Evolutionary conservation across 1,140 invertebrate genomes (phyloP).

Genomic region (Drosophila hydei): DNA sequence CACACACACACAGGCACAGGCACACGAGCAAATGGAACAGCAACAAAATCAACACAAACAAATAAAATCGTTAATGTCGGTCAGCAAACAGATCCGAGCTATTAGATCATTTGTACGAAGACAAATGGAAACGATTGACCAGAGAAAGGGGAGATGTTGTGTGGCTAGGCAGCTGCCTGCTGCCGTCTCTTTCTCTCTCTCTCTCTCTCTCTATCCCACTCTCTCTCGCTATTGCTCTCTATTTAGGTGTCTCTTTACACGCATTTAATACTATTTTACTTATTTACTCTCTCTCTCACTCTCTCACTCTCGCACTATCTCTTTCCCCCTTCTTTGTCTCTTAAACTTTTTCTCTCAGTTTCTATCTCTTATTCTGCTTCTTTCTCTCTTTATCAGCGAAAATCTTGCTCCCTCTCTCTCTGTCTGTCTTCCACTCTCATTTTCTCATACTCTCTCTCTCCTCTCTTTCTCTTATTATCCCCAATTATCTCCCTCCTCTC

Average conservation of each 20-base stretch:
- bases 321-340: background rate
- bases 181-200: too few relatives aligned
- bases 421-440: background rate
- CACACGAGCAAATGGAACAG: too few relatives aligned
- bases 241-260: too few relatives aligned
- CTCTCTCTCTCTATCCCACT: background rate
- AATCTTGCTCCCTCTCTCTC: background rate
- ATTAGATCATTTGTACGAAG: slow-evolving; percentile 20
- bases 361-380: background rate
- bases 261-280: too few relatives aligned
- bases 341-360: too few relatives aligned
- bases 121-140: too few relatives aligned
- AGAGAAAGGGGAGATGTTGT: too few relatives aligned
- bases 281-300: too few relatives aligned
- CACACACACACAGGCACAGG: too few relatives aligned
- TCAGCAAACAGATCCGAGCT: slow-evolving; percentile 13
- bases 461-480: background rate
- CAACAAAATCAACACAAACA: slow-evolving; percentile 10
- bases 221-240: background rate
- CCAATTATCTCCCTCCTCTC: background rate
- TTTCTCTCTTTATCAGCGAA: background rate
- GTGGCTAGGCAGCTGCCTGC: too few relatives aligned
- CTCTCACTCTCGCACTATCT: too few relatives aligned
- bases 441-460: background rate
- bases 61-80: slow-evolving; percentile 32